phyloP scores from a whole-genome alignment of 2,797 vertebrate genomes.

The Xenops minutus region DNA sequence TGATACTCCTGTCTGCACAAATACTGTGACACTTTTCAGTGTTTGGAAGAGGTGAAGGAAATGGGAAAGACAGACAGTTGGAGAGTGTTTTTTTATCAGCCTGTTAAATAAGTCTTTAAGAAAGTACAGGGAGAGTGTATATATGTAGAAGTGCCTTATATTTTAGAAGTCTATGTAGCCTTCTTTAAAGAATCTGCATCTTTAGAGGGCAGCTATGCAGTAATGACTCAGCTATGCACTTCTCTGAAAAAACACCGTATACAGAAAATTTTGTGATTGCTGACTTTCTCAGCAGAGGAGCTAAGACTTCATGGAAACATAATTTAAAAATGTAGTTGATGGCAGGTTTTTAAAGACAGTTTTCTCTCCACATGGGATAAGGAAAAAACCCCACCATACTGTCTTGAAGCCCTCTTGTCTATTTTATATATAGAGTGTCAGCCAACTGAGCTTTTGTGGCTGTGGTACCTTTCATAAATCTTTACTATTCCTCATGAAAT shows the following conservation, averaged over 20 bases:
- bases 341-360: background rate
- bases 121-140: background rate
- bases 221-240: background rate
- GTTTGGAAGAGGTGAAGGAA: background rate
- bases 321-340: background rate
- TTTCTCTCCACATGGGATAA: background rate
- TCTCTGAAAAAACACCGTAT: background rate
- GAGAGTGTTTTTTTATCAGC: background rate
- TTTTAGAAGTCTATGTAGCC: background rate
- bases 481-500: background rate
- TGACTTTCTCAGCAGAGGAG: background rate
- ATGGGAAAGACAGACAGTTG: background rate
- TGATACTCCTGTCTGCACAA: background rate
- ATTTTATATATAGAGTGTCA: background rate
- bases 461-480: background rate
- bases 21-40: background rate
- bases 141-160: background rate
- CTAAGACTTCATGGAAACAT: background rate
- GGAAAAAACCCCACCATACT: background rate
- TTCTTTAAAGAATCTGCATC: background rate
- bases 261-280: background rate
- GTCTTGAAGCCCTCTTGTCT: background rate
- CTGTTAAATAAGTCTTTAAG: background rate
- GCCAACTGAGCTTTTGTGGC: background rate
- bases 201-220: background rate